Percentiles rank a stretch among this genome's conserved stretches.
These are phyloP conservation scores for Anthopleura xanthogrammica DNA, from an alignment of 92 coral and sea anemone species.

Conservation along the genomic window DNA sequence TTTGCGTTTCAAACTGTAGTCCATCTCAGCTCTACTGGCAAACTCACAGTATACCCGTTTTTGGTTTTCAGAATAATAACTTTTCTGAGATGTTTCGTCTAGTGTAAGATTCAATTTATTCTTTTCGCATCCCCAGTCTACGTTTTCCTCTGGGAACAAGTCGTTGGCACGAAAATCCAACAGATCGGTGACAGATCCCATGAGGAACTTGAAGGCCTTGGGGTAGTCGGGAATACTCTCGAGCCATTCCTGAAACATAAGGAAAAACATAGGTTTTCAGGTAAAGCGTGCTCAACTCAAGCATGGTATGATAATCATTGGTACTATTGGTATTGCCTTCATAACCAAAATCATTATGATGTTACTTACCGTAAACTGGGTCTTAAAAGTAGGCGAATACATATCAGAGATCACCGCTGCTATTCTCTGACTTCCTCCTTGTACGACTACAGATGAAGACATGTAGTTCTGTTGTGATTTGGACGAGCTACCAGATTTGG, in stretches of 20 bases:
- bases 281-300: no score
- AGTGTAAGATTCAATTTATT: slow-evolving; percentile 17
- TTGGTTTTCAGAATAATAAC: neutral
- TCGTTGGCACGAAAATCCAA: slow-evolving; percentile 47
- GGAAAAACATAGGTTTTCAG: no score
- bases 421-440: slow-evolving; percentile 49
- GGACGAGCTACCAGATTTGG: slow-evolving; percentile 21
- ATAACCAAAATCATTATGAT: neutral
- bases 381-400: slow-evolving; percentile 54
- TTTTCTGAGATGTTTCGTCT: slow-evolving; percentile 19
- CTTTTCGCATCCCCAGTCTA: slow-evolving; percentile 57
- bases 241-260: slow-evolving; percentile 31
- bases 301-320: no score
- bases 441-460: slow-evolving; percentile 40
- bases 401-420: slow-evolving; percentile 51
- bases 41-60: slow-evolving; percentile 32
- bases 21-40: slow-evolving; percentile 37
- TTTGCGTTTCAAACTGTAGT: slow-evolving; percentile 35
- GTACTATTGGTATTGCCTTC: no score
- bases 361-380: slow-evolving; percentile 31
- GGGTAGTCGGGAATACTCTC: slow-evolving; percentile 49
- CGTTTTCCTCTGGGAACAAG: slow-evolving; percentile 40
- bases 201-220: slow-evolving; percentile 52
- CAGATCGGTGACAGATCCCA: slow-evolving; percentile 53
- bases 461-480: slow-evolving; percentile 28